Conservation (phyloP, 2,797 vertebrate species). For the Helarctos malayanus region DNA sequence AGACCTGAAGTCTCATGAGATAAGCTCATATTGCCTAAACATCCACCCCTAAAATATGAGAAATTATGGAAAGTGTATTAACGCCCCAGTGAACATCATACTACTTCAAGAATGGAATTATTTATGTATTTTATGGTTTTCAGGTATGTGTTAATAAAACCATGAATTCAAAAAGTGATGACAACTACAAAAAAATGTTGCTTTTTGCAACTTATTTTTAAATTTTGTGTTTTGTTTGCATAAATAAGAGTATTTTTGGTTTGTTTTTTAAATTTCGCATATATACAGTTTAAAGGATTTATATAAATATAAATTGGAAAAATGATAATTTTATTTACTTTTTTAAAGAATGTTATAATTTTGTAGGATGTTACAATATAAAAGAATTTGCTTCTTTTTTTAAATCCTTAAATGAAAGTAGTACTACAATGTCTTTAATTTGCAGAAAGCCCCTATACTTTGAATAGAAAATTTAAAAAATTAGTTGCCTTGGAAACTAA, state of each 20-base stretch:
- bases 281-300: neutral
- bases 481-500: constrained; percentile 56
- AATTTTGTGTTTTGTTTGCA: neutral
- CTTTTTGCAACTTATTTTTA: neutral
- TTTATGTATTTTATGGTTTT: neutral
- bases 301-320: neutral
- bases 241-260: neutral
- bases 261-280: neutral
- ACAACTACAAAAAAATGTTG: neutral
- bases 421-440: constrained; percentile 41
- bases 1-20: neutral
- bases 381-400: neutral
- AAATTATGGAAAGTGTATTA: neutral
- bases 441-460: neutral
- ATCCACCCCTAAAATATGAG: neutral
- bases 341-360: neutral
- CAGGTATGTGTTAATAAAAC: neutral
- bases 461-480: constrained; percentile 45
- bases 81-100: neutral
- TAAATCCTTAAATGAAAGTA: neutral
- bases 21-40: neutral
- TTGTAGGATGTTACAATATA: neutral
- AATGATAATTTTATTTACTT: neutral
- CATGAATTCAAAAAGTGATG: neutral
- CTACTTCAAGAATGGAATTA: neutral